These are phyloP conservation scores for Sakesphorus luctuosus DNA, from an alignment of 2,113 vertebrate species.

Conservation along the genomic window DNA sequence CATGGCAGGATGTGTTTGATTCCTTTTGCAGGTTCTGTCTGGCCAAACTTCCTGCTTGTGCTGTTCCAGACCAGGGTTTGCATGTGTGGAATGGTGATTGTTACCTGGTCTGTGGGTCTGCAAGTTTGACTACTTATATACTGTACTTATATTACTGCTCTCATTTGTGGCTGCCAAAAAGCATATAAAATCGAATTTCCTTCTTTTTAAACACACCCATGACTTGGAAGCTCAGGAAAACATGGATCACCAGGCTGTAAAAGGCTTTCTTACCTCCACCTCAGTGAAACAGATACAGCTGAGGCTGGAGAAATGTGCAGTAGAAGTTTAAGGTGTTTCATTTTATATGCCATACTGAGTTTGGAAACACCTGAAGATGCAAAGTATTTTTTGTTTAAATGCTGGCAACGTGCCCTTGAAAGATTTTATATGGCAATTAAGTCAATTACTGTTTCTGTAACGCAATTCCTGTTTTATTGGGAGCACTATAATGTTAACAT, in stretches of 20 bases:
- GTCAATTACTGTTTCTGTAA: conserved; percentile 28
- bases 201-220: conserved; percentile 56
- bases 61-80: background rate
- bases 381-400: conserved; percentile 42
- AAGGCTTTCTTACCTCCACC: conserved; percentile 62
- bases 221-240: conserved; percentile 71
- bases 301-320: conserved; percentile 62
- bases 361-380: conserved; percentile 24
- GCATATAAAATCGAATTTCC: conserved; percentile 43
- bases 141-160: background rate
- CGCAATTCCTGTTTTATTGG: conserved; percentile 37
- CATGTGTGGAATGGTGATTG: rapidly evolving
- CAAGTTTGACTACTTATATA: background rate
- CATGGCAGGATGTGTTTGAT: background rate
- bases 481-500: background rate
- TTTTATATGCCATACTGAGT: conserved; percentile 47
- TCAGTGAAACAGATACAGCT: conserved; percentile 68
- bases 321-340: conserved; percentile 54
- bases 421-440: conserved; percentile 58
- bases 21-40: background rate
- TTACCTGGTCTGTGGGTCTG: background rate
- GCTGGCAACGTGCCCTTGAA: conserved; percentile 17
- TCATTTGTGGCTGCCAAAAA: background rate
- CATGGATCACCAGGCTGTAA: conserved; percentile 52
- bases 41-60: background rate